These are phyloP conservation scores for Anorthoa munda DNA, from an alignment of 2,888 invertebrate genomes.

Conservation along the genomic window DNA sequence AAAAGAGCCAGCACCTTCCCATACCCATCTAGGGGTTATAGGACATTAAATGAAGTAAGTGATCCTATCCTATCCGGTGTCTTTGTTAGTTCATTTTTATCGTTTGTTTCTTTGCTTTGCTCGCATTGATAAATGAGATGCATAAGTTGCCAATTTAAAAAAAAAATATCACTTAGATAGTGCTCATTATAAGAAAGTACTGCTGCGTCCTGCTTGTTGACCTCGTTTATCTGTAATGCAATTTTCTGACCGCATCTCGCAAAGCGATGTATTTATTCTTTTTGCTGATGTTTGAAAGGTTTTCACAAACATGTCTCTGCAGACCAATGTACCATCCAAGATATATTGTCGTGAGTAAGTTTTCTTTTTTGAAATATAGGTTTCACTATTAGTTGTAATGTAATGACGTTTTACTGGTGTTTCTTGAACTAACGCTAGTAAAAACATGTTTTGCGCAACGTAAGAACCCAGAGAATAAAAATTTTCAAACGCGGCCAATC, in stretches of 20 bases:
- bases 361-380: constrained; percentile 43
- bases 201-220: too few species aligned
- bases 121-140: too few species aligned
- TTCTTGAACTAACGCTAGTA: background rate
- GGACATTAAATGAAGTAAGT: too few species aligned
- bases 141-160: too few species aligned
- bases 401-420: background rate
- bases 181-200: too few species aligned
- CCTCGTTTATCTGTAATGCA: constrained; percentile 24
- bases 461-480: background rate
- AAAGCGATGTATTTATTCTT: constrained; percentile 40
- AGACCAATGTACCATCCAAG: constrained; percentile 41
- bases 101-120: too few species aligned
- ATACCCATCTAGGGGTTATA: too few species aligned
- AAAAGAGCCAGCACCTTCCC: constrained; percentile 38
- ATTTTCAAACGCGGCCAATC: too few species aligned
- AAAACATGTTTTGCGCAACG: background rate
- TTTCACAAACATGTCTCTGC: constrained; percentile 41
- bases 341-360: constrained; percentile 39
- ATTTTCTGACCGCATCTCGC: constrained; percentile 36
- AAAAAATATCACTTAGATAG: too few species aligned
- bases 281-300: constrained; percentile 39
- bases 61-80: too few species aligned
- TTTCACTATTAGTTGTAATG: constrained; percentile 4
- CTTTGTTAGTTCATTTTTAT: too few species aligned